These are phyloP conservation scores for Rhadina sibilatrix DNA, from an alignment of 2,113 vertebrate genomes.

Conservation along the genomic window DNA sequence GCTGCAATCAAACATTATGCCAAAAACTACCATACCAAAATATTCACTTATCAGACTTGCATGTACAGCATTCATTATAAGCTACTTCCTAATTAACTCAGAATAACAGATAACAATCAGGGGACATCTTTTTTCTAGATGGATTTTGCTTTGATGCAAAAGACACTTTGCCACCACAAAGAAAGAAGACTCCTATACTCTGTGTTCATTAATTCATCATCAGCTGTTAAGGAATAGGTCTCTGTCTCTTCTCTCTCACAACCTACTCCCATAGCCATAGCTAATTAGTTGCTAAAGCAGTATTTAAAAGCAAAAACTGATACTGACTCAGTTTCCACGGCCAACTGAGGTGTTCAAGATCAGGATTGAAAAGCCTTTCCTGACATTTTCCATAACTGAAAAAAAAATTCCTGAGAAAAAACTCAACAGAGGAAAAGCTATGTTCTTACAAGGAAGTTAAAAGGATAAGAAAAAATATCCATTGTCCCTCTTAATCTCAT, in stretches of 20 bases:
- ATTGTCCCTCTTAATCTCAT: neutral
- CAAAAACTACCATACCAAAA: neutral
- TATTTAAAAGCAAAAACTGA: neutral
- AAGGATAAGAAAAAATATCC: neutral
- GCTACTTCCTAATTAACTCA: neutral
- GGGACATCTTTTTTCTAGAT: neutral
- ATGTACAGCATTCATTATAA: neutral
- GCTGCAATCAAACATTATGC: neutral
- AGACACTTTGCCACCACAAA: neutral
- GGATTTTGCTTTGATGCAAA: neutral
- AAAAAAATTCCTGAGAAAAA: neutral
- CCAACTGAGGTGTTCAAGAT: neutral
- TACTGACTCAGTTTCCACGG: neutral
- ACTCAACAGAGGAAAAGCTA: neutral
- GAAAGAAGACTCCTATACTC: neutral
- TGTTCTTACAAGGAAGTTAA: neutral
- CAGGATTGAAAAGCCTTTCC: fast-evolving
- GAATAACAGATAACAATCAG: neutral
- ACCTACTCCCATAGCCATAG: neutral
- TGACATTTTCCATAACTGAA: neutral
- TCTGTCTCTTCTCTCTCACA: neutral
- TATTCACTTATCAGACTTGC: neutral
- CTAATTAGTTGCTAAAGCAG: neutral
- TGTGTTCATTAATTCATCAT: neutral
- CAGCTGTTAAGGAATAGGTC: neutral